These are phyloP conservation scores for Panzeria rudis DNA, from an alignment of 2,888 invertebrate genomes.

Conservation along the genomic window DNA sequence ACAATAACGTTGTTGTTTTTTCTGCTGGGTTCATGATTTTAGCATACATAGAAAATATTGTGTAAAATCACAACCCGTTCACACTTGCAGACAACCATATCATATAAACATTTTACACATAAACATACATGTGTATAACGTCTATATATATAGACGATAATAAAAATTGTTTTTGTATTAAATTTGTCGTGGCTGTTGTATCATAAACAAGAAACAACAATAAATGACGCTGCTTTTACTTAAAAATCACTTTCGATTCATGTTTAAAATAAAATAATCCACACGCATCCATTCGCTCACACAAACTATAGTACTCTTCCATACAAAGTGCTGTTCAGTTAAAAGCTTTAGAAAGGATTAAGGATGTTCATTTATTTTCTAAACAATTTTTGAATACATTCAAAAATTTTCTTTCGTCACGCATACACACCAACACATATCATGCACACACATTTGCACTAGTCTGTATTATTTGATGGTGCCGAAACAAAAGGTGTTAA, in stretches of 20 bases:
- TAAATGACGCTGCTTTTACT: slow-evolving; percentile 74
- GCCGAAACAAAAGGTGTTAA: slow-evolving; percentile 46
- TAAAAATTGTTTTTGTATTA: slow-evolving; percentile 59
- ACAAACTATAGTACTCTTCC: neutral
- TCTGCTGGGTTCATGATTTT: slow-evolving; percentile 49
- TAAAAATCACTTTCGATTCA: slow-evolving; percentile 73
- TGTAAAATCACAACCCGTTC: slow-evolving; percentile 64
- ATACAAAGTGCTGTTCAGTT: slow-evolving; percentile 19
- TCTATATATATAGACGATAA: slow-evolving; percentile 6
- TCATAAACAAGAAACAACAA: slow-evolving; percentile 51
- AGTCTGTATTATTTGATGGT: slow-evolving; percentile 5
- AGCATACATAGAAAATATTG: slow-evolving; percentile 24
- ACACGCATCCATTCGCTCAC: slow-evolving; percentile 25
- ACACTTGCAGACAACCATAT: slow-evolving; percentile 20
- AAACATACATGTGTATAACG: neutral
- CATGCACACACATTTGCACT: neutral
- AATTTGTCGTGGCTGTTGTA: slow-evolving; percentile 45
- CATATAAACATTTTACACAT: slow-evolving; percentile 4
- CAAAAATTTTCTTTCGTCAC: slow-evolving; percentile 51
- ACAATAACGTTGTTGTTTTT: slow-evolving; percentile 6
- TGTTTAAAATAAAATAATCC: slow-evolving; percentile 49
- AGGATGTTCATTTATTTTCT: slow-evolving; percentile 69
- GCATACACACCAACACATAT: slow-evolving; percentile 7
- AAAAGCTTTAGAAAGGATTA: slow-evolving; percentile 71
- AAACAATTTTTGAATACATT: slow-evolving; percentile 65